Evolutionary conservation across 2,113 vertebrate species (phyloP), one percentile per base, ranked within the genome.

Genomic region (Podilymbus podiceps): DNA sequence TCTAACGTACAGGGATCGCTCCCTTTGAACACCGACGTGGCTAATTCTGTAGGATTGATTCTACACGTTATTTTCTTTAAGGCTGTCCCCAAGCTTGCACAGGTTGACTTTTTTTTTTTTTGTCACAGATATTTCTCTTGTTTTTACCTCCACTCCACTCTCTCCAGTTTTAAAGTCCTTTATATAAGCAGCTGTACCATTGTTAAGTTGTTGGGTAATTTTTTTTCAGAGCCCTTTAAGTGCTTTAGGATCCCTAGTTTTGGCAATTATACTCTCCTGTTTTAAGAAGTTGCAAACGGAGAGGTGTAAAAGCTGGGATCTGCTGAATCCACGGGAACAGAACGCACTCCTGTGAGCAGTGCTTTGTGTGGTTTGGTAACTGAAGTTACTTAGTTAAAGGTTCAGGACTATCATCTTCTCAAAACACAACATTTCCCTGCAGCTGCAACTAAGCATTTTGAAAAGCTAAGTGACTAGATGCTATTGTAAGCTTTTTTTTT

Each of bases 21-120:
- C 76, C 50, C 76, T 25, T 14, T 46, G 25, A 67, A 42, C 62
- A 4, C 33, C 1, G 10, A 7, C 6, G 1, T 30, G 77, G 76
- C 66, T 88, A 27, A 33, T 83, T 92, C 89, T 7, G 21, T 16
- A 20, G 60, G 77, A 47, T 60, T 25, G 40, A 58, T 90, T 11
- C 89, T 42, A 44, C 86, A 77, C 64, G 90, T 72, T 89, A 38
- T 8, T 88, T 64, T 88, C 56, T 83, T 93, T 74, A 63, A 91
- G 44, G 9, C 46, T 33, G 10, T 50, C 80, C 89, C 19, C 9
- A n/a, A 50, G 66, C 92, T 31, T 11, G 93, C 30, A 40, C 9
- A 60, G 85, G 77, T 64, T 98, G 97, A 95, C 93, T 63, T 97
- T 93, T 88, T 92, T 95, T 97, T 93, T 88, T 92, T 95, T 95